Evolutionary conservation across 1,140 invertebrate genomes (phyloP).

Genomic region (Rhyacophila brunnea): DNA sequence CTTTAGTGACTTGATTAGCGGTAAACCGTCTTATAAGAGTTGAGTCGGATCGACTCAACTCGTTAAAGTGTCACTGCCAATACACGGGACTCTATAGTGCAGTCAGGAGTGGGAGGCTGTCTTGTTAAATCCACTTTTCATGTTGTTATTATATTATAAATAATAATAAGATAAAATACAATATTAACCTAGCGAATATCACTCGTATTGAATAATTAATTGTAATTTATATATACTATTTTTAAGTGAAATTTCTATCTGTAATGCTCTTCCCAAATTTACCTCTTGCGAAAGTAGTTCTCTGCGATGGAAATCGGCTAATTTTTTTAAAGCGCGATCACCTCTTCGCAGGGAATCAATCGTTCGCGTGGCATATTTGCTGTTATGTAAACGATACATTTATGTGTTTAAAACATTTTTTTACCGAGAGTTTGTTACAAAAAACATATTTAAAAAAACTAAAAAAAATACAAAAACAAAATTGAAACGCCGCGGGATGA

Average conservation of each 20-base stretch:
- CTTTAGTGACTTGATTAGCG: not conserved
- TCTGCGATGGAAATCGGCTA: conserved; percentile 3
- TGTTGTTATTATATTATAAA: conserved; percentile 8
- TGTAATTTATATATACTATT: conserved; percentile 23
- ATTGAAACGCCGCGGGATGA: conserved; percentile 16
- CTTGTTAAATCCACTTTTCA: conserved; percentile 5
- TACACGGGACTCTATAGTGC: conserved; percentile 11
- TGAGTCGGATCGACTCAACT: too few relatives aligned
- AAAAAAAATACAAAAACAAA: conserved; percentile 4
- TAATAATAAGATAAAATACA: conserved; percentile 26
- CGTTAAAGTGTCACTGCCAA: conserved; percentile 28
- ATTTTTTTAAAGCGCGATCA: conserved; percentile 15
- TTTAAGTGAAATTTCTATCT: conserved; percentile 29
- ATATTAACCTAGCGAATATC: conserved; percentile 28
- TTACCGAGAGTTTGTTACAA: conserved; percentile 13
- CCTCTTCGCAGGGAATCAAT: conserved; percentile 18
- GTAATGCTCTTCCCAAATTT: conserved; percentile 26
- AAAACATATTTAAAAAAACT: conserved; percentile 2
- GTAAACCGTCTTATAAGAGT: too few relatives aligned
- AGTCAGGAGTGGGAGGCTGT: conserved; percentile 3
- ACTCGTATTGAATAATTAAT: conserved; percentile 27
- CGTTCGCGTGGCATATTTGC: conserved; percentile 14
- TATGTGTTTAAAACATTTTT: conserved; percentile 15
- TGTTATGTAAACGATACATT: conserved; percentile 14
- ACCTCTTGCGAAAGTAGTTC: conserved; percentile 16